phyloP scores from a whole-genome alignment of 2,888 invertebrate genomes.

The Ormyrus pomaceus region DNA sequence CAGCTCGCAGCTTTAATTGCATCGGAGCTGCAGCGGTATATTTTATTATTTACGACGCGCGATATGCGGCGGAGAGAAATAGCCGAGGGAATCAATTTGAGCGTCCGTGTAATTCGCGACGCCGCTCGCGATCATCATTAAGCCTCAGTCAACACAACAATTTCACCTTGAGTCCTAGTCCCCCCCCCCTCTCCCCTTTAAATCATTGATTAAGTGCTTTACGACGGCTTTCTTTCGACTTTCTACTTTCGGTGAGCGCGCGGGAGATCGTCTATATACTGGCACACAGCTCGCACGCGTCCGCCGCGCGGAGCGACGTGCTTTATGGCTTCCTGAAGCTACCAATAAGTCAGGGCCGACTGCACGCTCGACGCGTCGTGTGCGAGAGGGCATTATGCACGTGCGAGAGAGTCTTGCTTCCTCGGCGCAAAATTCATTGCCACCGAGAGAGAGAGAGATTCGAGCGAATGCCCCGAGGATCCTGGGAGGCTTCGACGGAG shows the following conservation, averaged over 20 bases:
- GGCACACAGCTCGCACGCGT: neutral
- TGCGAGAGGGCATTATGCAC: conserved; percentile 1
- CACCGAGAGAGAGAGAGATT: neutral
- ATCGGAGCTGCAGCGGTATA: conserved; percentile 5
- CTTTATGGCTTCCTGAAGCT: conserved; percentile 48
- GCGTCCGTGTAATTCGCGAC: conserved; percentile 19
- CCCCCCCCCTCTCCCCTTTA: conserved; percentile 16
- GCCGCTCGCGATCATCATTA: conserved; percentile 33
- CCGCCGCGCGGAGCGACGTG: conserved; percentile 13
- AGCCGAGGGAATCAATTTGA: conserved; percentile 23
- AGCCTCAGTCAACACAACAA: conserved; percentile 25
- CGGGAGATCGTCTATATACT: neutral
- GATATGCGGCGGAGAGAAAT: neutral
- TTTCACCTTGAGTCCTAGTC: conserved; percentile 23
- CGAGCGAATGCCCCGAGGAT: too few species aligned
- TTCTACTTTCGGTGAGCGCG: conserved; percentile 28
- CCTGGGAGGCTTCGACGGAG: too few species aligned
- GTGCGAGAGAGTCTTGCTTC: neutral
- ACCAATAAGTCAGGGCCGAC: conserved; percentile 39
- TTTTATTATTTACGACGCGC: neutral
- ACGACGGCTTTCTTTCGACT: conserved; percentile 51
- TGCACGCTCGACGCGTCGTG: conserved; percentile 3
- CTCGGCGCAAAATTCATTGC: conserved; percentile 15
- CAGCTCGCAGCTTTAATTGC: conserved; percentile 26
- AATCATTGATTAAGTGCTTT: conserved; percentile 52